Conservation (phyloP, 2,113 vertebrate species). For the Myiozetetes cayanensis region DNA sequence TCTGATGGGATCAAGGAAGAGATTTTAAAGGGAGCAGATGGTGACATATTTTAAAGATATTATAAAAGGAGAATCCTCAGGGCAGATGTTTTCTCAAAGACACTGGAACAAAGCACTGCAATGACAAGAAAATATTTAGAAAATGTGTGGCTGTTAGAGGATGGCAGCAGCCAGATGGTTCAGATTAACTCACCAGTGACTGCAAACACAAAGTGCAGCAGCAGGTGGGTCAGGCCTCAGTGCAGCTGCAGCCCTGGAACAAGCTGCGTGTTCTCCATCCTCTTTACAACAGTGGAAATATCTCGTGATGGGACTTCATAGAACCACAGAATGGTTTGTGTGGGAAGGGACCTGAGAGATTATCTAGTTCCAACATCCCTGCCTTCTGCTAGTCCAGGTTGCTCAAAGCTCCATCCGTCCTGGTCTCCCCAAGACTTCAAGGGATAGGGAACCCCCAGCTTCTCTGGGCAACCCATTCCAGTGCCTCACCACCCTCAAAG, state of each 20-base stretch:
- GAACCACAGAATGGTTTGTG: not conserved
- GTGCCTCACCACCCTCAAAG: not conserved
- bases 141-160: conserved; percentile 3
- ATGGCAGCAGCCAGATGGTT: conserved; percentile 36
- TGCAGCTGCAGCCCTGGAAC: not conserved
- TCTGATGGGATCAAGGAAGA: not conserved
- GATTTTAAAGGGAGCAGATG: not conserved
- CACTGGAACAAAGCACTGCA: not conserved
- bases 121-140: conserved; percentile 28
- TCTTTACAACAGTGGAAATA: not conserved
- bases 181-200: not conserved
- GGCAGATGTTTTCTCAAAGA: conserved; percentile 46
- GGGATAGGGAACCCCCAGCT: not conserved
- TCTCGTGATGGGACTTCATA: not conserved
- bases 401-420: not conserved
- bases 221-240: not conserved
- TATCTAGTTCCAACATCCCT: not conserved
- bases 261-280: not conserved
- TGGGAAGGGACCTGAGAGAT: not conserved
- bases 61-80: not conserved
- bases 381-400: not conserved
- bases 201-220: not conserved
- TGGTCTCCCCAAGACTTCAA: not conserved
- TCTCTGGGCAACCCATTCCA: not conserved
- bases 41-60: conserved; percentile 15